These are phyloP conservation scores for Colletes gigas DNA, from an alignment of 1,140 invertebrate species.

Conservation along the genomic window DNA sequence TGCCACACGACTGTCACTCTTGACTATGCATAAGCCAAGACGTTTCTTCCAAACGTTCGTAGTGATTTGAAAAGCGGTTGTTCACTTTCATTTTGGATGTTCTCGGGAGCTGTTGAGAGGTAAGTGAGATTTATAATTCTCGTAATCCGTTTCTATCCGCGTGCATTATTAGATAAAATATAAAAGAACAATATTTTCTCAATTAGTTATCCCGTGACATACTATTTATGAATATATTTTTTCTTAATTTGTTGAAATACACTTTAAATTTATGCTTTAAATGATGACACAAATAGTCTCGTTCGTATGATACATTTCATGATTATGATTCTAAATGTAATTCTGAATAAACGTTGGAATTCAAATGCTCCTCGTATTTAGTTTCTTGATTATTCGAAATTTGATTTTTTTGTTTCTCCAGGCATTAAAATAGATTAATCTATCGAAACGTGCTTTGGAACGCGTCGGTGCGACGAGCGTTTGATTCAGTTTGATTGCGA, in stretches of 20 bases:
- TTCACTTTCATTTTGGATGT: not conserved
- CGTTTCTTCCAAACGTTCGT: too few relatives aligned
- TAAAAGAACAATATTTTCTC: not conserved
- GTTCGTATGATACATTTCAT: conserved; percentile 69
- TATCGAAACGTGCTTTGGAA: conserved; percentile 9
- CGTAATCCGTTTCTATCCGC: conserved; percentile 29
- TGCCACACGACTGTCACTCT: too few relatives aligned
- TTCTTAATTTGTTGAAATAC: not conserved
- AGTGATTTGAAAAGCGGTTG: not conserved
- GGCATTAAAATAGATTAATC: not conserved
- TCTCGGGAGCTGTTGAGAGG: not conserved
- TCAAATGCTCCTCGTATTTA: not conserved
- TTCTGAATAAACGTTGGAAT: conserved; percentile 49
- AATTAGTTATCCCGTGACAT: not conserved
- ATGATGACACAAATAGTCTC: conserved; percentile 69
- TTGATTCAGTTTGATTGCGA: conserved; percentile 18
- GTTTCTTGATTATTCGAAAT: conserved; percentile 14
- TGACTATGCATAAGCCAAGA: too few relatives aligned
- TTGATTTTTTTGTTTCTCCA: conserved; percentile 42
- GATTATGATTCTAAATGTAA: conserved; percentile 55
- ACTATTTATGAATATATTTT: conserved; percentile 40
- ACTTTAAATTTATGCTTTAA: conserved; percentile 7
- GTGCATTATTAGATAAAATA: not conserved
- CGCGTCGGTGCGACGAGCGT: not conserved
- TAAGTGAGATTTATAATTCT: not conserved